Percentiles rank a stretch among this genome's conserved stretches.
phyloP scores from a whole-genome alignment of 2,797 vertebrate genomes.

The Florisuga fusca region DNA sequence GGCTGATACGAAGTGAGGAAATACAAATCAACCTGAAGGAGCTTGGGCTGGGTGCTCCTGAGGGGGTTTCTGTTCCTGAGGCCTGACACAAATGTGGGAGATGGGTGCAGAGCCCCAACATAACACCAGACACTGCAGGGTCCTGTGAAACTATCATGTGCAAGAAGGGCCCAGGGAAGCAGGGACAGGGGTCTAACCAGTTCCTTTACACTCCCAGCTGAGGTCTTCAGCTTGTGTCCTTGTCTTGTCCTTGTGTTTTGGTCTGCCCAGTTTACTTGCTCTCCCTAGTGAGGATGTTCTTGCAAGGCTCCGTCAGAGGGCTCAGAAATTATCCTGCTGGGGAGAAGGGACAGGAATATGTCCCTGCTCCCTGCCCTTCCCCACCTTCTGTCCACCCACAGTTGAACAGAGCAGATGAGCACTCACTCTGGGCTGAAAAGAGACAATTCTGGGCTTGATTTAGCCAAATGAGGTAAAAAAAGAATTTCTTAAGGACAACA shows the following conservation, averaged over 20 bases:
- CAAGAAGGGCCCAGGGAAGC: fast-evolving
- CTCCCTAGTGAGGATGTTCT: too few species aligned
- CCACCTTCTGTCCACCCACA: not conserved
- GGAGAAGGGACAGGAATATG: not conserved
- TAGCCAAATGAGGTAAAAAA: not conserved
- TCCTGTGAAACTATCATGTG: not conserved
- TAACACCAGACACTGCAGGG: fast-evolving
- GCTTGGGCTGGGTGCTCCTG: not conserved
- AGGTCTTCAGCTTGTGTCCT: not conserved
- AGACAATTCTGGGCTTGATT: not conserved
- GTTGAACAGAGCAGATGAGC: not conserved
- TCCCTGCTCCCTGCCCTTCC: not conserved
- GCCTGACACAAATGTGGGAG: not conserved
- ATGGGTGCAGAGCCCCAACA: not conserved
- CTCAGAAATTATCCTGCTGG: not conserved
- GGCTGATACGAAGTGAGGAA: not conserved
- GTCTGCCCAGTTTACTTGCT: too few species aligned
- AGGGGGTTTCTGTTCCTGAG: not conserved
- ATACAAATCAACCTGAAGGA: not conserved
- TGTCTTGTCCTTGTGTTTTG: too few species aligned
- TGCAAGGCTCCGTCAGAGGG: not conserved
- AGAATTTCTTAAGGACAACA: not conserved
- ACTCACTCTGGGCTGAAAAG: not conserved
- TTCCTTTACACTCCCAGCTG: not conserved
- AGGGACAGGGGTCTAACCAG: fast-evolving